A percentile compares a stretch with the other conserved stretches of the same genome.
Conservation (phyloP, 2,113 vertebrate genomes). For the Serilophus lunatus region DNA sequence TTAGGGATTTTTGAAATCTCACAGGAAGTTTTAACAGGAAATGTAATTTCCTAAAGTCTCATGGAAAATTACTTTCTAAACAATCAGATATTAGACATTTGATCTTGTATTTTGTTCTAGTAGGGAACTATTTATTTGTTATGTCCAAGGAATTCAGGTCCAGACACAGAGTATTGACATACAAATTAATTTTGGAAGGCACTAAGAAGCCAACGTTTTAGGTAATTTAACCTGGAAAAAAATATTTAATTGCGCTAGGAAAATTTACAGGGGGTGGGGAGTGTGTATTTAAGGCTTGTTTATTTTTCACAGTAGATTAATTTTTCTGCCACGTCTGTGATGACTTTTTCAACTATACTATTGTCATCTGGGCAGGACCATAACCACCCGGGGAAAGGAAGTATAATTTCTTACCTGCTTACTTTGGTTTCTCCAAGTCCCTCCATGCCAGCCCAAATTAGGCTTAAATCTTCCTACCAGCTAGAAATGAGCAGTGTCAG, state of each 20-base stretch:
- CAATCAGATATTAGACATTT: not conserved
- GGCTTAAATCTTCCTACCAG: not conserved
- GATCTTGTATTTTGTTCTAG: not conserved
- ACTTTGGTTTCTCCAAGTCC: constrained; percentile 42
- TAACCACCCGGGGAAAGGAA: not conserved
- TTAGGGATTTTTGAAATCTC: not conserved
- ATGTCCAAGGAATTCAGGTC: not conserved
- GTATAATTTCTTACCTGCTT: constrained; percentile 33
- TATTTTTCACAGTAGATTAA: not conserved
- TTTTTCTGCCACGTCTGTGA: not conserved
- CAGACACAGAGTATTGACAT: not conserved
- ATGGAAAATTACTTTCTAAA: not conserved
- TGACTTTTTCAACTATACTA: not conserved
- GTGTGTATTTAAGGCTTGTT: not conserved
- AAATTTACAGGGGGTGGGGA: not conserved
- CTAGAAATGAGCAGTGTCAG: not conserved
- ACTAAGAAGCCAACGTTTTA: not conserved
- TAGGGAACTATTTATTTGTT: not conserved
- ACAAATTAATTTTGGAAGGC: not conserved
- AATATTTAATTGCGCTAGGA: not conserved
- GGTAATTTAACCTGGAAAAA: not conserved
- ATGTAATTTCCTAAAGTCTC: not conserved
- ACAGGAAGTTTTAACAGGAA: not conserved
- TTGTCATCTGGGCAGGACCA: not conserved
- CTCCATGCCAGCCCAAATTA: not conserved